Conservation (phyloP, 2,113 vertebrate genomes). For the Eulemur rufifrons region DNA sequence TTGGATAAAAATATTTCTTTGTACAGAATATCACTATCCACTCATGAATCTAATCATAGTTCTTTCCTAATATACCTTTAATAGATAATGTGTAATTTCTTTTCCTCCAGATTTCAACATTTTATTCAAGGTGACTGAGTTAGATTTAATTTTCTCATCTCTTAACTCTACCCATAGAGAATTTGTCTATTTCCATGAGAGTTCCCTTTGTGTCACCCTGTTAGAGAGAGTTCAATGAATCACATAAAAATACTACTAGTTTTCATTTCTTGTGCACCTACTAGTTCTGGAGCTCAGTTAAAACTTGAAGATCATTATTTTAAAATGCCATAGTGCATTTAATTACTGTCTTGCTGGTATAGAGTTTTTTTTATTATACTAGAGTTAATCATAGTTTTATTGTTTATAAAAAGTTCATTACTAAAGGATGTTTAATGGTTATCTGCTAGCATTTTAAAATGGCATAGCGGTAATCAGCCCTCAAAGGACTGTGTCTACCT, state of each 20-base stretch:
- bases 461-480: conserved; percentile 54
- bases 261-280: background rate
- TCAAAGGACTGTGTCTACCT: conserved; percentile 70
- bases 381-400: conserved; percentile 66
- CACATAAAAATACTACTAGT: conserved; percentile 12
- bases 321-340: conserved; percentile 53
- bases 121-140: conserved; percentile 59
- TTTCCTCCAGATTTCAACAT: conserved; percentile 1
- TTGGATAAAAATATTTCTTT: conserved; percentile 47
- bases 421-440: conserved; percentile 64
- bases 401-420: conserved; percentile 70
- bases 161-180: background rate
- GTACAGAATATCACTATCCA: background rate
- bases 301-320: conserved; percentile 61
- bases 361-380: background rate
- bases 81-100: conserved; percentile 33
- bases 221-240: conserved; percentile 35
- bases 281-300: background rate
- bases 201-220: background rate
- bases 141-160: conserved; percentile 41
- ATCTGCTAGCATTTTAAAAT: conserved; percentile 75
- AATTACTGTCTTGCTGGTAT: conserved; percentile 55
- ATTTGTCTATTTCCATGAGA: background rate
- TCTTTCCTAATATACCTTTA: conserved; percentile 19
- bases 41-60: conserved; percentile 47